Conservation (phyloP, 2,888 invertebrate species). For the Melanchra persicariae region DNA sequence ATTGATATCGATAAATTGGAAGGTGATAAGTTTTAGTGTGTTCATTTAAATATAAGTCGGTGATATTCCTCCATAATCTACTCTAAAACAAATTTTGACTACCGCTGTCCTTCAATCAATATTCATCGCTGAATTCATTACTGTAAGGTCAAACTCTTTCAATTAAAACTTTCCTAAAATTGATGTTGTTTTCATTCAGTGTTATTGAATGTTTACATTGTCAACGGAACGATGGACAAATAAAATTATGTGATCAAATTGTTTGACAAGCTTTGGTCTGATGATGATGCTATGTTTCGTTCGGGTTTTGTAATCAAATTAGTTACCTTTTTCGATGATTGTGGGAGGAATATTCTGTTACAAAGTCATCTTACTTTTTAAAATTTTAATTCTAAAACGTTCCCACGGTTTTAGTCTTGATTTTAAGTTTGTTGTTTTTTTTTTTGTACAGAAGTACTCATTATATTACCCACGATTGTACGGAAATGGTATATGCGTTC, state of each 20-base stretch:
- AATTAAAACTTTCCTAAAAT: constrained; percentile 71
- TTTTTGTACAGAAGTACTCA: too few relatives aligned
- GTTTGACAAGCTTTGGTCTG: constrained; percentile 14
- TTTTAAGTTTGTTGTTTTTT: too few relatives aligned
- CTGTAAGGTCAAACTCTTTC: constrained; percentile 61
- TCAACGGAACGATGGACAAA: constrained; percentile 20
- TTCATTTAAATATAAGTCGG: too few relatives aligned
- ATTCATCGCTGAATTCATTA: constrained; percentile 52
- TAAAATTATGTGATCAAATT: constrained; percentile 31
- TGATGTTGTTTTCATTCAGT: constrained; percentile 59
- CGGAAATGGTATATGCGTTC: too few relatives aligned
- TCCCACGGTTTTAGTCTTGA: not conserved
- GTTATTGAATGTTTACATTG: constrained; percentile 46
- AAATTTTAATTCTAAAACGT: too few relatives aligned
- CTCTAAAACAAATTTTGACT: constrained; percentile 28
- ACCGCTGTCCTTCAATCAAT: constrained; percentile 25
- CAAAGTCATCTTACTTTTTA: too few relatives aligned
- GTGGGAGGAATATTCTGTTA: not conserved
- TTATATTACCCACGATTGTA: too few relatives aligned
- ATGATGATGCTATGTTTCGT: constrained; percentile 2
- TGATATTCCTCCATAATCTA: not conserved
- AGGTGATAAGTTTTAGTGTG: too few relatives aligned
- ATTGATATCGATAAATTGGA: too few relatives aligned
- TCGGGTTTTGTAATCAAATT: constrained; percentile 4
- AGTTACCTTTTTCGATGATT: not conserved